Evolutionary conservation across 2,797 vertebrate species (phyloP).

Genomic region (Enoplosus armatus): DNA sequence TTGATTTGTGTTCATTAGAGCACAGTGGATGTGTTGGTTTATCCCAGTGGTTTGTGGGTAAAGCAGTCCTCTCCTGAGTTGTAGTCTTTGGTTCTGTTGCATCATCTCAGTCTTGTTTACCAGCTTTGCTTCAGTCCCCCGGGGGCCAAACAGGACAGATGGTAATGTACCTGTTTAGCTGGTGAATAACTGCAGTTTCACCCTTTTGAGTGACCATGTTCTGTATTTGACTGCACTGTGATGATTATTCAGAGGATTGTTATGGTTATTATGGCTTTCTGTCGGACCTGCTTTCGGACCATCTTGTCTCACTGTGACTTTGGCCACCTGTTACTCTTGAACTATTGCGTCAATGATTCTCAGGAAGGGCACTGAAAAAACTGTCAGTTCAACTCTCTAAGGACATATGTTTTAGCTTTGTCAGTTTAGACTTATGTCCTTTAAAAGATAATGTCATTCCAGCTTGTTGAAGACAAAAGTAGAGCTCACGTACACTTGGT

Average conservation of each 20-base stretch:
- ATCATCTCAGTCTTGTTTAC: slow-evolving; percentile 48
- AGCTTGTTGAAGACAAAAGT: not conserved
- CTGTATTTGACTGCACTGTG: not conserved
- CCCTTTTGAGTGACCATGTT: not conserved
- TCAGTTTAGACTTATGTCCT: not conserved
- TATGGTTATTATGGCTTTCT: slow-evolving; percentile 6
- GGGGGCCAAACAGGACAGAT: not conserved
- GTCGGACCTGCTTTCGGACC: not conserved
- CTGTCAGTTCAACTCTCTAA: not conserved
- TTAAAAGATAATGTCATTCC: not conserved
- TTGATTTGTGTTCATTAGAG: not conserved
- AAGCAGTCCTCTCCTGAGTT: not conserved
- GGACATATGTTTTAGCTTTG: not conserved
- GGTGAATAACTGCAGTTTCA: slow-evolving; percentile 6
- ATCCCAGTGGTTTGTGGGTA: slow-evolving; percentile 6
- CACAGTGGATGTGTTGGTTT: not conserved
- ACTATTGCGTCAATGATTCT: not conserved
- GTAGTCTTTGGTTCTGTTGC: slow-evolving; percentile 21
- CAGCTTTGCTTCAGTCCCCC: slow-evolving; percentile 16
- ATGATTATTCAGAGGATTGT: slow-evolving; percentile 6
- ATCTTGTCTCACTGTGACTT: slow-evolving; percentile 32
- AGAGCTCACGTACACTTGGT: not conserved
- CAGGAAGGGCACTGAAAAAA: not conserved
- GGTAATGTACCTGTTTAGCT: not conserved
- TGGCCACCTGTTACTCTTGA: not conserved